Base-by-base conservation (phyloP, 2,113 vertebrate genomes). In the Noturus placidus region DNA sequence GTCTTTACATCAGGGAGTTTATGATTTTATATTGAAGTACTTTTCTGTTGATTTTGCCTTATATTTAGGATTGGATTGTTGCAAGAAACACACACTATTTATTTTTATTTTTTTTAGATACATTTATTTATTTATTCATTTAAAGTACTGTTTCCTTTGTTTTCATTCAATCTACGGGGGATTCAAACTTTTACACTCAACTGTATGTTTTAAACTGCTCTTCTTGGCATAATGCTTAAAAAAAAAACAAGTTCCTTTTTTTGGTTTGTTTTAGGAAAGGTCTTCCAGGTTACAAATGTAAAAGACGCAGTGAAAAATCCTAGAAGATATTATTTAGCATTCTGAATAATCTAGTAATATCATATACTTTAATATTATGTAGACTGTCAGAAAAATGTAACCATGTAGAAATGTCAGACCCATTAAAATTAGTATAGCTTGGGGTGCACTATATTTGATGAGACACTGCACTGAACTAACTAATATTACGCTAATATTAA, bases 251-350 rank as follows among this genome's bases (percentile, higher is more conserved):
- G 42, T 20, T 20, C 1, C 0, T 33, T 70, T 52, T 52, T n/a
- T 54, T 56, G 19, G 8, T 38, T 59, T 81, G 30, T 25, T 59
- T 67, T 83, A 54, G 83, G 57, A 82, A 76, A 65, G 83, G 82
- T 42, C 85, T 89, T 89, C 85, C 85, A 80, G 85, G 19, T 86
- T 46, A 46, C 27, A 67, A 86, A 77, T 42, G 0, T 78, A 69
- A 63, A 63, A 25, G 14, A 81, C 56, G n/a, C 27, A 25, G 46
- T 67, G n/a, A 27, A 83, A 83, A 57, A 85, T 61, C 25, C n/a
- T 1, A 57, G 56, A 72, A 57, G 56, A 80, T 72, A 10, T 89
- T 61, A 9, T 89, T 85, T 82, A 86, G 65, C 72, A 80, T 76
- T 61, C 69, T 27, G 11, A 77, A 38, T 65, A 67, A 82, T 77